A percentile compares a stretch with the other conserved stretches of the same genome.
Conservation (phyloP, 2,797 vertebrate species). For the Muscicapa striata region DNA sequence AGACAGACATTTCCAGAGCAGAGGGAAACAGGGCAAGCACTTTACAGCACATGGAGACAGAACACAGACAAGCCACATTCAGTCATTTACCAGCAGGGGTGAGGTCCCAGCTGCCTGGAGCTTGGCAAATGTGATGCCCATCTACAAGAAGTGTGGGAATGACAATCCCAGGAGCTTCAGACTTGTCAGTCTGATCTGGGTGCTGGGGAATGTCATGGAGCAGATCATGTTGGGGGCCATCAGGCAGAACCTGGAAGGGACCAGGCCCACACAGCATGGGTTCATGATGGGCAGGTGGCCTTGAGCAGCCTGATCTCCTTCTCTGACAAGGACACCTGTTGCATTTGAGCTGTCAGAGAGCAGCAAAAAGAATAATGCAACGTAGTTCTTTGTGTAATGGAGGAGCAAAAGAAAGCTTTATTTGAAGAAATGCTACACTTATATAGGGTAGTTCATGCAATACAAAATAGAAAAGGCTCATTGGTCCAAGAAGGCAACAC, state of each 20-base stretch:
- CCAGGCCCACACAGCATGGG: neutral
- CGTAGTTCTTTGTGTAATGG: too few species aligned
- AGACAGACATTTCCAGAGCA: neutral
- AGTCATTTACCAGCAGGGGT: fast-evolving
- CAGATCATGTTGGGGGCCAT: neutral
- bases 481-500: too few species aligned
- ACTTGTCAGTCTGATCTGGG: neutral
- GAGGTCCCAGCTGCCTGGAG: neutral
- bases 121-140: neutral
- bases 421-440: too few species aligned
- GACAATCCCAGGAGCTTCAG: neutral
- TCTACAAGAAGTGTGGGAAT: fast-evolving
- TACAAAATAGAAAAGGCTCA: too few species aligned
- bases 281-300: neutral
- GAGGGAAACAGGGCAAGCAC: neutral
- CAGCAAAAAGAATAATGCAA: too few species aligned
- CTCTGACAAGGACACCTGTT: too few species aligned
- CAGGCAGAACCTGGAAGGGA: neutral
- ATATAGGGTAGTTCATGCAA: too few species aligned
- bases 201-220: too few species aligned
- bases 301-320: neutral
- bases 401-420: too few species aligned
- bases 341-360: too few species aligned
- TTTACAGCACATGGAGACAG: neutral
- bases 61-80: neutral